A percentile compares a stretch with the other conserved stretches of the same genome.
Evolutionary conservation across 2,888 invertebrate genomes (phyloP).

Genomic region (Lampropteryx suffumata): DNA sequence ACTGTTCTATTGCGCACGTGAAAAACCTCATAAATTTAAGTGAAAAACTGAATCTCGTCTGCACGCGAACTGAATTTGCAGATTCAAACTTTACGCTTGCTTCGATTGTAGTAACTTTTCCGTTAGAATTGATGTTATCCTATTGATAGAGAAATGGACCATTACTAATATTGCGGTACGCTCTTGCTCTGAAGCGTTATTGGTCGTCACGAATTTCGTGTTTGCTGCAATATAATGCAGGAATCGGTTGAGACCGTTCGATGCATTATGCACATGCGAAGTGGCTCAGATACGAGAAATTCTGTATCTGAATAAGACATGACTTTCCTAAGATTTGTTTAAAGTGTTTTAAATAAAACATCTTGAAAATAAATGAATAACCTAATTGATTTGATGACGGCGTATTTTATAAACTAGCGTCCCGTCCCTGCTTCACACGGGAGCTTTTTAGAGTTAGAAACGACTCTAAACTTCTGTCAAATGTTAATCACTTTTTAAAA

Average conservation of each 20-base stretch:
- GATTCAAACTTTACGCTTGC: slow-evolving; percentile 6
- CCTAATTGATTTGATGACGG: no score
- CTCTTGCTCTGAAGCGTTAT: slow-evolving; percentile 55
- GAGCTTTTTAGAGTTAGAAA: no score
- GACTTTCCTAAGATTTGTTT: no score
- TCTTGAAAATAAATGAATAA: no score
- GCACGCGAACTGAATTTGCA: background rate
- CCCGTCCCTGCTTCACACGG: no score
- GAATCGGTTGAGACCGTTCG: slow-evolving; percentile 35
- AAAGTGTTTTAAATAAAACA: no score
- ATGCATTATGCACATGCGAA: slow-evolving; percentile 29
- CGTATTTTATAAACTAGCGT: no score
- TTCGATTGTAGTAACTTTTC: slow-evolving; percentile 20
- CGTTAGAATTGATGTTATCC: slow-evolving; percentile 28
- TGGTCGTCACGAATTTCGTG: slow-evolving; percentile 66
- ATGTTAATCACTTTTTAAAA: no score
- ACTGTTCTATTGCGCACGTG: slow-evolving; percentile 1
- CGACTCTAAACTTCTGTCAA: no score
- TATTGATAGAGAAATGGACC: slow-evolving; percentile 47
- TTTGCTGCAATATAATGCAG: slow-evolving; percentile 43
- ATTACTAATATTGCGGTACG: slow-evolving; percentile 39
- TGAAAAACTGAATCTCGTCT: slow-evolving; percentile 1
- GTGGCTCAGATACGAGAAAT: slow-evolving; percentile 11
- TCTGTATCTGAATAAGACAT: slow-evolving; percentile 1
- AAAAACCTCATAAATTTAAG: slow-evolving; percentile 3